Percentiles rank a stretch among this genome's conserved stretches.
Evolutionary conservation across 92 coral and sea anemone species (phyloP).

Genomic region (Desmophyllum pertusum): DNA sequence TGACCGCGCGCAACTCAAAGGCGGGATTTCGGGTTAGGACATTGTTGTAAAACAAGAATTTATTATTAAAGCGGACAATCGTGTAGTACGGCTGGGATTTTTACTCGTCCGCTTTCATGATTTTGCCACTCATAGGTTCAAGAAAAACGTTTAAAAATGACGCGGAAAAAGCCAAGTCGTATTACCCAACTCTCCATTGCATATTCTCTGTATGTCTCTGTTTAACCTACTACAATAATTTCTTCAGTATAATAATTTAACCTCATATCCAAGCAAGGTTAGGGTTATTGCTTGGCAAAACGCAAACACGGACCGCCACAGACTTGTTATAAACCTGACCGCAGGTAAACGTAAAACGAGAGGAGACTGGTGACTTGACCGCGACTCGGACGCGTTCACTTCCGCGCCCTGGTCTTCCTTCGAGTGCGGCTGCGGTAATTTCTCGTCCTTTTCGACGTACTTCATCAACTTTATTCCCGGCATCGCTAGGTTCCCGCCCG

Average conservation of each 20-base stretch:
- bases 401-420: slow-evolving; percentile 33
- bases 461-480: slow-evolving; percentile 75
- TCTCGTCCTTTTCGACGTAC: slow-evolving; percentile 62
- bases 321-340: slow-evolving; percentile 87
- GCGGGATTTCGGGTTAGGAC: not conserved
- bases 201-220: not conserved
- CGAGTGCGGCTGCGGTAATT: slow-evolving; percentile 17
- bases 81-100: not conserved
- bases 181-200: not conserved
- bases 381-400: slow-evolving; percentile 9
- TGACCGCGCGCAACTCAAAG: not conserved
- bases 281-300: slow-evolving; percentile 82
- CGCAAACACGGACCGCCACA: slow-evolving; percentile 76
- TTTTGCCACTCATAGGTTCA: too few species aligned
- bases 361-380: slow-evolving; percentile 40
- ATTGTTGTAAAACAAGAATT: not conserved
- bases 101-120: not conserved
- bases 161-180: not conserved
- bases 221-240: not conserved
- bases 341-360: slow-evolving; percentile 69
- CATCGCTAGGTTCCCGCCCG: slow-evolving; percentile 80
- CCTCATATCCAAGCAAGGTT: slow-evolving; percentile 31
- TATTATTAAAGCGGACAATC: not conserved
- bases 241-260: not conserved
- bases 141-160: not conserved